A percentile compares a stretch with the other conserved stretches of the same genome.
phyloP scores from a whole-genome alignment of 1,140 invertebrate species.

The Helicoverpa zea region DNA sequence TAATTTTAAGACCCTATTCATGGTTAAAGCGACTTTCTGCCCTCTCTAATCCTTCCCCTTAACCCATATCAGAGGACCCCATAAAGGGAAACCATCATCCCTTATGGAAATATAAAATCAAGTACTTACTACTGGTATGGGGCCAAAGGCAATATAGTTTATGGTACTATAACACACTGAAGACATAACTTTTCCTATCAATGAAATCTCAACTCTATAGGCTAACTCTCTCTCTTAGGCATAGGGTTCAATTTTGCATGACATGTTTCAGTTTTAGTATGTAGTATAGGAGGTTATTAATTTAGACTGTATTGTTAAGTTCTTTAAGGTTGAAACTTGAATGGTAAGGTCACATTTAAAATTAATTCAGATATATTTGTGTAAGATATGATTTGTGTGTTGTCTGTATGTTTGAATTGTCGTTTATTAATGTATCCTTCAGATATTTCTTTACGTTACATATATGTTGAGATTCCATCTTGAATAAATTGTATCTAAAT shows the following conservation, averaged over 20 bases:
- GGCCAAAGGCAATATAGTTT: constrained; percentile 38
- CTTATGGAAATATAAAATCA: constrained; percentile 55
- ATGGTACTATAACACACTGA: constrained; percentile 40
- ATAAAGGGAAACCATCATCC: constrained; percentile 45
- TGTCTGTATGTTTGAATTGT: constrained; percentile 7
- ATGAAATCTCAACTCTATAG: neutral
- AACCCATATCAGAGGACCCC: constrained; percentile 44
- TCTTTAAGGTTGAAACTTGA: constrained; percentile 13
- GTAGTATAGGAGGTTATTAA: neutral
- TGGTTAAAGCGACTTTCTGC: neutral
- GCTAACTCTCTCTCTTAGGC: too few relatives aligned
- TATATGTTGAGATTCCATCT: neutral
- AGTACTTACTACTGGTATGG: constrained; percentile 29
- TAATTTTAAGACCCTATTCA: neutral
- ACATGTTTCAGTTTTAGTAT: neutral
- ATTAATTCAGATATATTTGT: neutral
- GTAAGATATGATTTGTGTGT: constrained; percentile 1
- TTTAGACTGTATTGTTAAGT: constrained; percentile 8
- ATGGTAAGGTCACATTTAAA: constrained; percentile 1
- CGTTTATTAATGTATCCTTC: constrained; percentile 1
- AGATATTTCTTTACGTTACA: neutral
- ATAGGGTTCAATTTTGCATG: neutral
- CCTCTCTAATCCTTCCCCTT: constrained; percentile 33
- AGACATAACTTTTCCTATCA: neutral
- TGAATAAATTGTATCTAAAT: too few relatives aligned